Evolutionary conservation across 1,140 invertebrate genomes (phyloP).

Genomic region (Cotesia glomerata): DNA sequence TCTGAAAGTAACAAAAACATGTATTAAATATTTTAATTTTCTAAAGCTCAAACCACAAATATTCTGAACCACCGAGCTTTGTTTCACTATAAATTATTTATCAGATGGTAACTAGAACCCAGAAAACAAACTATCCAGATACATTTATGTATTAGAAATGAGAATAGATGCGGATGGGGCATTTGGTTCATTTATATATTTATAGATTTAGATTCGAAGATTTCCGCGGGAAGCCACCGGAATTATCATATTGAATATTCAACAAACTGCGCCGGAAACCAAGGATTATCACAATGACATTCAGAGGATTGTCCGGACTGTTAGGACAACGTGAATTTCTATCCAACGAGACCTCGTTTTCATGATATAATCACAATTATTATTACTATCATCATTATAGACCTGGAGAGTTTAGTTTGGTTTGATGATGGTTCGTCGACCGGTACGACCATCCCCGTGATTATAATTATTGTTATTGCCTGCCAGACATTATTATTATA

Average conservation of each 20-base stretch:
- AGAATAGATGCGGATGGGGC: neutral
- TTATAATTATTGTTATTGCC: neutral
- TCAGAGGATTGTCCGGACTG: neutral
- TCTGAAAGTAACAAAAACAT: too few relatives aligned
- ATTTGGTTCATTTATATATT: neutral
- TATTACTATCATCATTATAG: neutral
- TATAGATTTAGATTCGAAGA: neutral
- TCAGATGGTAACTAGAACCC: too few relatives aligned
- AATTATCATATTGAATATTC: conserved; percentile 8
- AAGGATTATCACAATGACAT: neutral
- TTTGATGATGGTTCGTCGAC: neutral
- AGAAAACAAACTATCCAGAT: too few relatives aligned
- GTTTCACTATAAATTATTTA: too few relatives aligned
- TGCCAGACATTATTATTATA: neutral
- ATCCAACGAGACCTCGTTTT: neutral
- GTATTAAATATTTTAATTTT: too few relatives aligned
- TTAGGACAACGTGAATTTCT: neutral
- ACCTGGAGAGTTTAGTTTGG: neutral
- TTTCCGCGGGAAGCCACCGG: neutral
- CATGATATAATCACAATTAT: too few relatives aligned
- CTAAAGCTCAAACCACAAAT: too few relatives aligned
- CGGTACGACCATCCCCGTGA: neutral
- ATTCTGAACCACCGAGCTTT: too few relatives aligned
- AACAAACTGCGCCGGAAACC: neutral
- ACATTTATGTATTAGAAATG: neutral